These are phyloP conservation scores for Pomacea canaliculata DNA, from an alignment of 2,888 invertebrate species.

Conservation along the genomic window DNA sequence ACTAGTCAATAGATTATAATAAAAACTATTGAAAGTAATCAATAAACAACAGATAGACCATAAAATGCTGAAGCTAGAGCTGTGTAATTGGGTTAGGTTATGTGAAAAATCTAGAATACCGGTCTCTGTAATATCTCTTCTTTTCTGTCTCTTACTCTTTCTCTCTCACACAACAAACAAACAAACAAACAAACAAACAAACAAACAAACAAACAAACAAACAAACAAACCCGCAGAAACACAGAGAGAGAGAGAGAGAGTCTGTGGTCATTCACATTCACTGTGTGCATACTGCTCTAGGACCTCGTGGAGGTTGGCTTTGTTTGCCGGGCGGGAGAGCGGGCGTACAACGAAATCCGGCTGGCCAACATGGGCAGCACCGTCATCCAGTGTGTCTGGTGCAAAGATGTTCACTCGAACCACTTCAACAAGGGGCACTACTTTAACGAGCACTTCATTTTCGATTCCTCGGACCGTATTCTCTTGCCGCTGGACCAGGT, in stretches of 20 bases:
- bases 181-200: not conserved
- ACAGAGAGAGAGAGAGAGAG: not conserved
- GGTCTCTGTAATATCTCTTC: not conserved
- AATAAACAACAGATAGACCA: not conserved
- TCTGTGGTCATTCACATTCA: not conserved
- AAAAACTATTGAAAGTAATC: too few relatives aligned
- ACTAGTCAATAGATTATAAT: too few relatives aligned
- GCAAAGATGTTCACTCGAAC: not conserved
- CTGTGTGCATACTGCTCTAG: not conserved
- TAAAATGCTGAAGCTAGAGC: not conserved
- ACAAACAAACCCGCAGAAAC: not conserved
- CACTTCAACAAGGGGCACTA: conserved; percentile 12
- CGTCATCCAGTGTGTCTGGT: conserved; percentile 10
- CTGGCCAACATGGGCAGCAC: conserved; percentile 14
- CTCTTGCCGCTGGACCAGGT: conserved; percentile 16
- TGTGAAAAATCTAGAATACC: not conserved
- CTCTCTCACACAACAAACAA: not conserved
- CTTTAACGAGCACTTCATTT: conserved; percentile 1
- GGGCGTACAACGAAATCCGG: not conserved
- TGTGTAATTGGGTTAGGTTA: not conserved
- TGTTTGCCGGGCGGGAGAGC: conserved; percentile 6
- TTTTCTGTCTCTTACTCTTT: not conserved
- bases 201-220: not conserved
- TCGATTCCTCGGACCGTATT: conserved; percentile 2
- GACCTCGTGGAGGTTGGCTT: conserved; percentile 16